A percentile compares a stretch with the other conserved stretches of the same genome.
These are phyloP conservation scores for Furcula furcula DNA, from an alignment of 2,888 invertebrate species.

Conservation along the genomic window DNA sequence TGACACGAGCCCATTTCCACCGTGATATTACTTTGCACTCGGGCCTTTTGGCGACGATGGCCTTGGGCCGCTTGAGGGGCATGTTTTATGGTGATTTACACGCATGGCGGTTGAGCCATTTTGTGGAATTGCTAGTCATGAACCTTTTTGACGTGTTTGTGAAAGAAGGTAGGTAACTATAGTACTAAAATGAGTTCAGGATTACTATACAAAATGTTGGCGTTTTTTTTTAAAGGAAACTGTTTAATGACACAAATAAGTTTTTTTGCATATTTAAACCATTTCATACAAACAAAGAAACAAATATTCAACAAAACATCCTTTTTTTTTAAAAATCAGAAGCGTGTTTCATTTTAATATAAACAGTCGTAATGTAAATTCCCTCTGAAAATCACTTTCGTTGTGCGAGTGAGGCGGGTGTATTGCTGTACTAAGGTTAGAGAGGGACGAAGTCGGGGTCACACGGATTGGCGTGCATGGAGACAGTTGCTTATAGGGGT, in stretches of 20 bases:
- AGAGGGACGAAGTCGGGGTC: constrained; percentile 30
- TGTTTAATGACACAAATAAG: no score
- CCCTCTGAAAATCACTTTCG: constrained; percentile 42
- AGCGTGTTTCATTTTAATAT: constrained; percentile 44
- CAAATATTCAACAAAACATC: constrained; percentile 15
- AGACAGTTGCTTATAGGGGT: constrained; percentile 30
- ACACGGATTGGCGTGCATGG: constrained; percentile 40
- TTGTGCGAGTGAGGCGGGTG: constrained; percentile 23
- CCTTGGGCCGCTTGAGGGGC: constrained; percentile 1
- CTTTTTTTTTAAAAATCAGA: constrained; percentile 16
- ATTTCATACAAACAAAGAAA: no score
- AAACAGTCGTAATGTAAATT: constrained; percentile 40
- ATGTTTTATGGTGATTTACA: neutral
- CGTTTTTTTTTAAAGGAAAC: no score
- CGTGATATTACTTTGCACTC: constrained; percentile 1
- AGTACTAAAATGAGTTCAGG: no score
- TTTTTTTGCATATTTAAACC: no score
- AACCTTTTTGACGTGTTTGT: no score
- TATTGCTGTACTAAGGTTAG: constrained; percentile 10
- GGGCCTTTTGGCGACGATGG: neutral
- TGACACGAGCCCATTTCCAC: constrained; percentile 2
- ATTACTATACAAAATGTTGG: no score
- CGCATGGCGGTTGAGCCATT: neutral
- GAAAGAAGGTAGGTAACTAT: no score
- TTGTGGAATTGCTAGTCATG: neutral